Evolutionary conservation across 1,140 invertebrate genomes (phyloP), one percentile per base, ranked within the genome.

Genomic region (Eupristina koningsbergeri): DNA sequence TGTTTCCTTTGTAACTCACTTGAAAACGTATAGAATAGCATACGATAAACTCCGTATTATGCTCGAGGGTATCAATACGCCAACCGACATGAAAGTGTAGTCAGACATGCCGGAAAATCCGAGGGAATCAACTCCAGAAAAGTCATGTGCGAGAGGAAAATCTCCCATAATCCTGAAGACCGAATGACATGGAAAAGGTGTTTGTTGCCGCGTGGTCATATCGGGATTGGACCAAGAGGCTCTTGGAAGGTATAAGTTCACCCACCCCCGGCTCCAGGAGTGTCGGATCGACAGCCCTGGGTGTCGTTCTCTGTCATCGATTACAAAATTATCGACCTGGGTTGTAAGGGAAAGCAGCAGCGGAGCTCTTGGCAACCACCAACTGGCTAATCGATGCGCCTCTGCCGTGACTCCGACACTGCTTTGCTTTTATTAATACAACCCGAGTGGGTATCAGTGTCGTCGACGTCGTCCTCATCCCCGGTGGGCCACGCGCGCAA

Each of bases 361-460:
- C 13, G 22, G 53, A 17, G 77, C 81, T 86, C 89, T 85, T 91
- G 89, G 90, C 89, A 91, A 91, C 90, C 89, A 87, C 83, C 47
- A 85, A 71, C 75, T 84, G 76, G 87, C 87, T 91, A 91, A 91
- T 91, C 90, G 88, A 91, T 90, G 87, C 79, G 63, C 29, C 50
- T 22, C 45, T n/a, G 0, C 53, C 5, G 26, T 26, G 34, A 26
- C 53, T 3, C 22, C 50, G 34, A 47, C 22, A 19, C 50, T 0
- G 0, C 31, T 45, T 78, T 63, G 29, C 58, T 63, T 41, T 53
- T n/a, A 3, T 17, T 29, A 2, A 47, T 17, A 34, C 50, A 45
- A 36, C 34, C 1, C 1, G 31, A 31, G 61, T n/a, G 15, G 58
- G 0, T 29, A 19, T 58, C 11, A 17, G 19, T 31, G 11, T 64